Base-by-base conservation (phyloP, 2,113 vertebrate species). In the Apaloderma vittatum region DNA sequence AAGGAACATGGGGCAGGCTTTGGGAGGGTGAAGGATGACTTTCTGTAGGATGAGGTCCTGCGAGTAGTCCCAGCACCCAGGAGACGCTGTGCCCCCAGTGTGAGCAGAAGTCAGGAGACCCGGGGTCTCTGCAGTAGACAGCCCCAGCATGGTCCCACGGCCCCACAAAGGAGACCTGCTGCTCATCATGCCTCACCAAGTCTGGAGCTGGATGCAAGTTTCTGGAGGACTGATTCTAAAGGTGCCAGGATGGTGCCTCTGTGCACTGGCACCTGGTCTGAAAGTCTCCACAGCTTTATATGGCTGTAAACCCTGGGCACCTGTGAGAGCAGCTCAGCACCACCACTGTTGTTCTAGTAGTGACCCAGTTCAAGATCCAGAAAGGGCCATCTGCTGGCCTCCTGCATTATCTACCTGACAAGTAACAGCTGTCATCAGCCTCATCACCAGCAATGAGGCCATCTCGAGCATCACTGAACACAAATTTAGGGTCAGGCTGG, bases 1-100 rank as follows among this genome's bases (percentile, higher is more conserved):
- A 48, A 37, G 49, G 30, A 26, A 12, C 0, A 0, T 0, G 4
- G 52, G 45, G 15, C 32, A 57, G 37, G 23, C 9, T 18, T 2
- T 6, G 75, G 34, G 43, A 55, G 32, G 30, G 22, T 2, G 36
- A 32, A 17, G 36, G 48, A 30, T 22, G 10, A 52, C 58, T 45
- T 9, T 59, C 70, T 49, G 77, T 21, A 4, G 68, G 37, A 71
- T 3, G 18, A 0, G 3, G 62, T 36, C 13, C 55, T 46, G n/a
- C n/a, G n/a, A n/a, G n/a, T n/a, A n/a, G n/a, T n/a, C n/a, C n/a
- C n/a, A n/a, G 40, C 40, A 40, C 12, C 40, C 5, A 0, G 0
- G 30, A 19, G 37, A 4, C 15, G 43, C 70, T 16, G 34, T 5
- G 29, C 8, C 45, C 52, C 29, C 43, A 27, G 72, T 6, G 1